phyloP scores from a whole-genome alignment of 1,140 invertebrate genomes.

The Geopemphigus sp. region DNA sequence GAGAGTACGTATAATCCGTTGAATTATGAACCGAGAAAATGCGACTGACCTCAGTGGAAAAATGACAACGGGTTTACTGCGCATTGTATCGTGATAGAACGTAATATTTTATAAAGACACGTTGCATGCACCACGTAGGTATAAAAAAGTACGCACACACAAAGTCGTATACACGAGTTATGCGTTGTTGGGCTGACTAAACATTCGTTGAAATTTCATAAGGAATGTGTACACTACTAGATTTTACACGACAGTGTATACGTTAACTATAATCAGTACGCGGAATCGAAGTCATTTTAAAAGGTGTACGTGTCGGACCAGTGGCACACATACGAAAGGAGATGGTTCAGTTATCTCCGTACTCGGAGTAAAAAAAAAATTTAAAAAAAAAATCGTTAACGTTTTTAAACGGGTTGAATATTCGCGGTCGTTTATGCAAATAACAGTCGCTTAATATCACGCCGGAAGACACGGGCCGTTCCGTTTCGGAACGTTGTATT shows the following conservation, averaged over 20 bases:
- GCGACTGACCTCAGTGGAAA: conserved; percentile 19
- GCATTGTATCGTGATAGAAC: background rate
- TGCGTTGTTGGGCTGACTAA: background rate
- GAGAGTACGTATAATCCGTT: conserved; percentile 16
- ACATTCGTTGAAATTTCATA: background rate
- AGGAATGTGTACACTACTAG: background rate
- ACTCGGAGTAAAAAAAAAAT: too few relatives aligned
- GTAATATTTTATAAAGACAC: background rate
- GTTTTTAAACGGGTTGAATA: too few relatives aligned
- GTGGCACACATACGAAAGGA: too few relatives aligned
- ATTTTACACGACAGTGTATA: background rate
- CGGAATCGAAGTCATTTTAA: background rate
- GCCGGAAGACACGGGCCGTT: too few relatives aligned
- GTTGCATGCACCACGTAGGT: conserved; percentile 11
- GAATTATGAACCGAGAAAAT: conserved; percentile 28
- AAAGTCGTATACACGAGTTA: background rate
- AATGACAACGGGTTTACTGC: conserved; percentile 16
- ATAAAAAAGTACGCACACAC: background rate
- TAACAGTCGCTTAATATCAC: too few relatives aligned
- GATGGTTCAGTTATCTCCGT: too few relatives aligned
- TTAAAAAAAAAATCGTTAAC: too few relatives aligned
- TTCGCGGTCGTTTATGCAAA: too few relatives aligned
- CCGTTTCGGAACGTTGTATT: too few relatives aligned
- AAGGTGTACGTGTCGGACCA: too few relatives aligned
- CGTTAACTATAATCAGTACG: background rate